A percentile compares a stretch with the other conserved stretches of the same genome.
phyloP scores from a whole-genome alignment of 2,888 invertebrate species.

The Lasiommata megera region DNA sequence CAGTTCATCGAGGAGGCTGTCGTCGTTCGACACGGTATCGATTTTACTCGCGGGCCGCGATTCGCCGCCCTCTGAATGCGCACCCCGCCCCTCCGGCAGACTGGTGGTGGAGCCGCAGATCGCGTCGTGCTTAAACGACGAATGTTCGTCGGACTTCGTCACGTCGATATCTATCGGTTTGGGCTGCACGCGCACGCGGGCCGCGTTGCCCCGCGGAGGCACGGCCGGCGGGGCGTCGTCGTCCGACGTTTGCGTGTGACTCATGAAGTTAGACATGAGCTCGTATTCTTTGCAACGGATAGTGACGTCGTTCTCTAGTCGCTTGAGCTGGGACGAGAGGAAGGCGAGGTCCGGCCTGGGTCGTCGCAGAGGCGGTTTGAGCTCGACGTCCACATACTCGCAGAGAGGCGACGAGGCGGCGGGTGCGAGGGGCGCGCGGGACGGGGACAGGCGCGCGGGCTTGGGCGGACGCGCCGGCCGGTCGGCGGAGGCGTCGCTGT shows the following conservation, averaged over 20 bases:
- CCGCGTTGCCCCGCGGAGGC: slow-evolving; percentile 50
- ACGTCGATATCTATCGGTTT: slow-evolving; percentile 72
- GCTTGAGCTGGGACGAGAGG: slow-evolving; percentile 31
- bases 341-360: slow-evolving; percentile 39
- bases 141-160: slow-evolving; percentile 87
- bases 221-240: slow-evolving; percentile 58
- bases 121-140: slow-evolving; percentile 45
- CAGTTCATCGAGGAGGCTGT: slow-evolving; percentile 70
- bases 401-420: slow-evolving; percentile 37
- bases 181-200: slow-evolving; percentile 39
- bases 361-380: slow-evolving; percentile 47
- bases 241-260: slow-evolving; percentile 45
- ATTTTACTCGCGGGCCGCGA: slow-evolving; percentile 36
- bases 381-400: slow-evolving; percentile 57
- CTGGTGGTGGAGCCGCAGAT: slow-evolving; percentile 71
- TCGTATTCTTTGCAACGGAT: slow-evolving; percentile 66
- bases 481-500: slow-evolving; percentile 61
- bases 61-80: slow-evolving; percentile 24
- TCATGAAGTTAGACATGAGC: slow-evolving; percentile 69
- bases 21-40: slow-evolving; percentile 59
- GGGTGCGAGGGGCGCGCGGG: slow-evolving; percentile 41
- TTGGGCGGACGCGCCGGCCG: slow-evolving; percentile 68
- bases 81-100: slow-evolving; percentile 35
- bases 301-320: slow-evolving; percentile 37
- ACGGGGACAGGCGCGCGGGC: slow-evolving; percentile 60